Conservation (phyloP, 2,888 invertebrate genomes). For the Amphipoea lucens region DNA sequence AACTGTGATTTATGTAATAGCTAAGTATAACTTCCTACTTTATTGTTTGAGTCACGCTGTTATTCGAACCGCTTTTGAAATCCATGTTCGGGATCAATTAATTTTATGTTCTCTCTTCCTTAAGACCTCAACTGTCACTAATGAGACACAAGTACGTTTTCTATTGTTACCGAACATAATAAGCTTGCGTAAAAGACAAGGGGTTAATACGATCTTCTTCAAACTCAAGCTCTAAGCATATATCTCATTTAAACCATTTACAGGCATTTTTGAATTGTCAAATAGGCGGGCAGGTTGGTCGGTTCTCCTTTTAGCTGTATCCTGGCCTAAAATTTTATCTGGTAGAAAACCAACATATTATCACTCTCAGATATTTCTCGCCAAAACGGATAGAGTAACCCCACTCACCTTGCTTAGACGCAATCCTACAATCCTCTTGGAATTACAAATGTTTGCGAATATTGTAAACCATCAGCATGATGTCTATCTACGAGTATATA, state of each 20-base stretch:
- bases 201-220: background rate
- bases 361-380: background rate
- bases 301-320: background rate
- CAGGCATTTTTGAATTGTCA: too few species aligned
- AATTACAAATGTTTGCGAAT: conserved; percentile 12
- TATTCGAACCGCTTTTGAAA: background rate
- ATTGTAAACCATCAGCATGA: conserved; percentile 1
- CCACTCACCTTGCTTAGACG: background rate
- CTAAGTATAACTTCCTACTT: background rate
- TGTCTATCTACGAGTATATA: background rate
- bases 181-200: too few species aligned
- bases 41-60: background rate
- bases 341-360: background rate
- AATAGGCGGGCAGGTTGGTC: too few species aligned
- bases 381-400: background rate
- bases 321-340: background rate
- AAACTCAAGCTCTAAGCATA: too few species aligned
- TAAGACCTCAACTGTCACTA: too few species aligned
- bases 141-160: too few species aligned
- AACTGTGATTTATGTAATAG: background rate
- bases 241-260: too few species aligned
- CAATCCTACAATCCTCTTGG: conserved; percentile 1
- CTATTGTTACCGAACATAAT: too few species aligned
- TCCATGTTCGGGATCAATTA: background rate
- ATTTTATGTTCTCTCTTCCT: background rate